Evolutionary conservation across 2,888 invertebrate genomes (phyloP), one percentile per base, ranked within the genome.

Genomic region (Yponomeuta cagnagella): DNA sequence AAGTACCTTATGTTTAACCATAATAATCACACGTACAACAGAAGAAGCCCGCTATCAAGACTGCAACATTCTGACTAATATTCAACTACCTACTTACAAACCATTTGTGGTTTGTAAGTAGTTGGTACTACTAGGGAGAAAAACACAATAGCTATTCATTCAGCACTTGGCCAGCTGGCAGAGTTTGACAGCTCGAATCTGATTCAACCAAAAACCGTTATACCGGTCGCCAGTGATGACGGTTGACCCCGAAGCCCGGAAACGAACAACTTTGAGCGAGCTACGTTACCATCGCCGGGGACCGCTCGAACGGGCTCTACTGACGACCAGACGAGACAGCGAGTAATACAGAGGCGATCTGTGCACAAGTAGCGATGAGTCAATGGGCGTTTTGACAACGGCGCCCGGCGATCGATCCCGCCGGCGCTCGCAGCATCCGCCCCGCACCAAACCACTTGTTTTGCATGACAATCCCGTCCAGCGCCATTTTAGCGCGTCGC

Each of bases 381-480:
- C 91, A 90, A 90, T 89, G 85, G 83, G 81, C 82, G 85, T 84
- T 87, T 43, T 88, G 90, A 89, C 89, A 88, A 87, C 82, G 84
- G 85, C 78, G 83, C 84, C 86, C 83, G 84, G 83, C 90, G 91
- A 93, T 93, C 93, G 93, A 93, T 93, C 79, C 82, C 82, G 85
- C 84, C 84, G 82, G 83, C 84, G 84, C 52, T 82, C 83, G 79
- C 78, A 73, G 77, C 78, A 76, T 76, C 75, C 65, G 65, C 68
- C 67, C 69, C 71, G 71, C 78, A 80, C 75, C 72, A 74, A 82
- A 80, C 79, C 80, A 84, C 83, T 85, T 81, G 82, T 82, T 82
- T 82, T 78, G 74, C 63, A 71, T 37, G 2, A 10, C 43, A 69
- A 71, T 72, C 69, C 70, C 72, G 73, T 70, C 73, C 70, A 80